Percentiles rank a stretch among this genome's conserved stretches.
phyloP scores from a whole-genome alignment of 2,113 vertebrate genomes.

The Apteryx owenii region DNA sequence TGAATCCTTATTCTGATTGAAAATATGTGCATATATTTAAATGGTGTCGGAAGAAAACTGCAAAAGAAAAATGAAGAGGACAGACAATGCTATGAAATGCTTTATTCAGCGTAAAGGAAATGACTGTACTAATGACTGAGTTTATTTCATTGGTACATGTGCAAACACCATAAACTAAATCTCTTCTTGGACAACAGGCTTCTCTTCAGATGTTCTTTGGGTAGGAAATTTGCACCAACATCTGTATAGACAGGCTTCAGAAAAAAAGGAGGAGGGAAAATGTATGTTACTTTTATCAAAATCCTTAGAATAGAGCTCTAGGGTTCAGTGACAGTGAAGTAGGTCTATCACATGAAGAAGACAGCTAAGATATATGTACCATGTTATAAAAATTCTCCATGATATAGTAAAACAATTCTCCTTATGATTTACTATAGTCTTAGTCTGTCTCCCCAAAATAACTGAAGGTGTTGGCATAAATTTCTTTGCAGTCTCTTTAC shows the following conservation, averaged over 20 bases:
- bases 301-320: background rate
- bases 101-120: background rate
- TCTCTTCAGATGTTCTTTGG: background rate
- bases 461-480: background rate
- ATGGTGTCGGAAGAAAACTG: background rate
- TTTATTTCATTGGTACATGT: background rate
- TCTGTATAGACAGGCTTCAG: background rate
- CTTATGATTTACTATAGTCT: conserved; percentile 4
- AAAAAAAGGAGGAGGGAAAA: background rate
- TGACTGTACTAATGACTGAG: background rate
- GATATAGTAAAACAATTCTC: conserved; percentile 12
- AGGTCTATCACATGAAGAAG: background rate
- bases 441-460: background rate
- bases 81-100: background rate
- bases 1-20: background rate
- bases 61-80: background rate
- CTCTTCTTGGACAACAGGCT: background rate
- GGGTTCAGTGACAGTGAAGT: background rate
- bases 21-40: background rate
- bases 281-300: background rate
- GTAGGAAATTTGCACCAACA: background rate
- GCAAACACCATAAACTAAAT: background rate
- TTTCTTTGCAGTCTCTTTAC: background rate
- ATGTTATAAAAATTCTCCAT: background rate
- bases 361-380: background rate